Base-by-base conservation (phyloP, 2,797 vertebrate species). In the Acanthiza pusilla region DNA sequence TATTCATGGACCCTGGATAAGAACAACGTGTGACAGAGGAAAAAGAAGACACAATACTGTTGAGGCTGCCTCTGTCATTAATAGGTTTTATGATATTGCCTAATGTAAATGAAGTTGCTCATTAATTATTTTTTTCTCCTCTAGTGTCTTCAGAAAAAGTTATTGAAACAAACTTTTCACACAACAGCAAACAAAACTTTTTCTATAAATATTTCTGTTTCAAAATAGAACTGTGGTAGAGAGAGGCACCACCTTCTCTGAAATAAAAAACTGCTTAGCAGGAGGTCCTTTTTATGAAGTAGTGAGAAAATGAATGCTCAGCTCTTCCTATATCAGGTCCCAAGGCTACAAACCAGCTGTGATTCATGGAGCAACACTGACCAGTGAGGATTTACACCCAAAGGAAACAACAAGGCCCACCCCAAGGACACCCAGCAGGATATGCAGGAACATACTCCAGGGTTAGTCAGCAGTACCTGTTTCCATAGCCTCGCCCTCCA, bases 141-240 rank as follows among this genome's bases (percentile, higher is more conserved):
- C 7, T 25, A 0, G 5, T 55, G 4, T 14, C 16, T 19, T 62
- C 19, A 55, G 17, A 61, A 79, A 70, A 20, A 30, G 38, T 4
- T 21, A 6, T 50, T 43, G 32, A 77, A 78, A 54, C 9, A 12
- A 66, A 36, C 3, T 47, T 61, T 16, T 17, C 20, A 50, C 4
- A 50, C 2, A 15, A 3, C 1, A 19, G 15, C 22, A 62, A 80
- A 34, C 5, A 29, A 42, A 10, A 0, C 1, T 34, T 61, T 9
- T 10, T 3, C 34, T 29, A 29, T 48, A 65, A 63, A 6, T 34
- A 45, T 23, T 55, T 47, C 30, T 8, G 15, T 54, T 88, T 76
- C 29, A 21, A 63, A 71, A 20, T 0, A 40, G 4, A 85, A 9
- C 47, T 18, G 30, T 21, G 13, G 55, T 19, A 42, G 38, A 57